Base-by-base conservation (phyloP, 1,140 invertebrate species). In the Drosophila sturtevanti region DNA sequence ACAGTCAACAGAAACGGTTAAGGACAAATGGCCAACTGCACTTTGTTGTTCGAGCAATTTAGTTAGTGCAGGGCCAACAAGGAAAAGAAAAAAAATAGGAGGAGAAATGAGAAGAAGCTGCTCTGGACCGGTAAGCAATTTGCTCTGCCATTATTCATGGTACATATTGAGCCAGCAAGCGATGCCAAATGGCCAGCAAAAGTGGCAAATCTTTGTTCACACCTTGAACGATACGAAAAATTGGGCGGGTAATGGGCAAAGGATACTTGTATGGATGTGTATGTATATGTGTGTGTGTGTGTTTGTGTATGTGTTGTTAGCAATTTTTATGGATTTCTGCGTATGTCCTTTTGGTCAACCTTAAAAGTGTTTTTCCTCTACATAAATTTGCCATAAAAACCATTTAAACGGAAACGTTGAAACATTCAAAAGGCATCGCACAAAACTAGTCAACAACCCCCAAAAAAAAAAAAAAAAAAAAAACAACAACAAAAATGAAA, bases 341-440 rank as follows among this genome's bases (percentile, higher is more conserved):
- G 79, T 87, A 66, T 89, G 79, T 81, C 86, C 68, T 68, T 86
- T 87, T 63, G 82, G 79, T 89, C 69, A 89, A 84, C 69, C 79
- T 77, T 70, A 69, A 70, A 89, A 89, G 84, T 84, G 84, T 89
- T 89, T 79, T 89, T 89, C 85, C 84, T 84, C 80, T 89, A 89
- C 84, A 89, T 89, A 89, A 89, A 89, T 89, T 89, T 89, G 80
- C 85, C 70, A 89, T 89, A 89, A 89, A 89, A 89, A 89, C 77
- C 85, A 89, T 89, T 89, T 89, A 89, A 89, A 89, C 84, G 84
- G 85, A 89, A 89, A 84, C 85, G 80, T 69, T 79, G 79, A 79
- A 89, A 89, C 84, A 84, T 79, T 86, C 81, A 77, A 80, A 85
- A 77, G 77, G 81, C 68, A 63, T 58, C 71, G 84, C 79, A 77